Evolutionary conservation across 2,113 vertebrate species (phyloP), one percentile per base, ranked within the genome.

Genomic region (Osmerus eperlanus): DNA sequence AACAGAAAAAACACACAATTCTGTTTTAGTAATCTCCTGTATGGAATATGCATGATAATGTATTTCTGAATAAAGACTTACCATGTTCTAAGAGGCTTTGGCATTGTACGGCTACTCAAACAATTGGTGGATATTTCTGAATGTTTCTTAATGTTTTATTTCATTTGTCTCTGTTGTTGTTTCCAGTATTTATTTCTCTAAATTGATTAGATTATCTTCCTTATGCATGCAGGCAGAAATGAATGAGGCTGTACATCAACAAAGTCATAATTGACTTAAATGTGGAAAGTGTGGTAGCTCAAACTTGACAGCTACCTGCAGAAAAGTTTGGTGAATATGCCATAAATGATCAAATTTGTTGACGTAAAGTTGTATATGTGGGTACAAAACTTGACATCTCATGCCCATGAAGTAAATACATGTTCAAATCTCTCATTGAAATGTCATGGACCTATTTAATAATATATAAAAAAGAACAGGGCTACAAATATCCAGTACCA

Each of bases 11-110:
- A 96, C 93, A 95, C 93, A 94, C 92, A 95, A 94, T 95, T 96
- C 92, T 90, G 91, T 93, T 92, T 95, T 94, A 89, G 94, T 98
- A 96, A 97, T 98, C 96, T 96, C 89, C 86, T 88, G 92, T 94
- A 96, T 95, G 94, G 97, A 97, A 96, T 94, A 94, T 95, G 95
- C 94, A 96, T 96, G 95, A 95, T 96, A 96, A 96, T 96, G 92
- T 95, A 93, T 93, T 91, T 91, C 92, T 93, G 94, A 96, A 97
- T 96, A 96, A 96, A 97, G 95, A 94, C 93, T 92, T 93, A 94
- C 91, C 92, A 90, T 92, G 90, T 93, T 96, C 93, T 96, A 94
- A 98, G 95, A 96, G 94, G 95, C 94, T 96, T 95, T 96, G 91
- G 92, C 91, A 92, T 94, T 96, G 94, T 94, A 91, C 92, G 91